phyloP scores from a whole-genome alignment of 2,888 invertebrate species.

The Leistus spinibarbis region DNA sequence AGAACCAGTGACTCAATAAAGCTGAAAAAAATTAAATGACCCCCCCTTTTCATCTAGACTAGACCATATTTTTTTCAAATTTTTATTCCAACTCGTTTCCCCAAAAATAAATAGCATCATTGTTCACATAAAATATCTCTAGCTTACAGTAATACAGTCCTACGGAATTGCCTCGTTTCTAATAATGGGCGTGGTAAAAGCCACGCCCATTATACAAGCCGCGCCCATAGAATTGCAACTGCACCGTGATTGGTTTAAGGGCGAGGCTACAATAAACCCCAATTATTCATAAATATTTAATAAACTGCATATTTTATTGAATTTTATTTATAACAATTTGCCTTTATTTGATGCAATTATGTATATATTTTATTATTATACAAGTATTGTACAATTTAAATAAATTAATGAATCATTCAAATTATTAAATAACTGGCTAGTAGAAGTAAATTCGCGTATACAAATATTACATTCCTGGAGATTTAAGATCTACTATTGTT shows the following conservation, averaged over 20 bases:
- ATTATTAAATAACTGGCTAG: too few species aligned
- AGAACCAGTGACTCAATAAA: slow-evolving; percentile 4
- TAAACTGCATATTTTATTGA: neutral
- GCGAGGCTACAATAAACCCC: neutral
- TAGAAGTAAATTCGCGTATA: too few species aligned
- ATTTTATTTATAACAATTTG: too few species aligned
- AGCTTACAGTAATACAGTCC: too few species aligned
- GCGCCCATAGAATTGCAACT: neutral
- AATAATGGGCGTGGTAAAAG: neutral
- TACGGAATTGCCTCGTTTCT: too few species aligned
- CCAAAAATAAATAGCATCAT: neutral
- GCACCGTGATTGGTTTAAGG: neutral
- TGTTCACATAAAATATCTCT: neutral
- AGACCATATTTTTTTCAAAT: neutral
- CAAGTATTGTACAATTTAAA: too few species aligned
- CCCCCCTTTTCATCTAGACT: slow-evolving; percentile 14
- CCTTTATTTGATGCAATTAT: too few species aligned
- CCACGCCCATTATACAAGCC: neutral
- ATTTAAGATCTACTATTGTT: too few species aligned
- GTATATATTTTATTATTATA: too few species aligned
- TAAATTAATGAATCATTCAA: too few species aligned
- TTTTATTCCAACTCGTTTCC: slow-evolving; percentile 3
- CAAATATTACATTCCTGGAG: too few species aligned
- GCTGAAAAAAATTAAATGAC: slow-evolving; percentile 6
- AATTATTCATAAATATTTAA: neutral